A percentile compares a stretch with the other conserved stretches of the same genome.
Conservation (phyloP, 2,113 vertebrate species). For the Rhea pennata region DNA sequence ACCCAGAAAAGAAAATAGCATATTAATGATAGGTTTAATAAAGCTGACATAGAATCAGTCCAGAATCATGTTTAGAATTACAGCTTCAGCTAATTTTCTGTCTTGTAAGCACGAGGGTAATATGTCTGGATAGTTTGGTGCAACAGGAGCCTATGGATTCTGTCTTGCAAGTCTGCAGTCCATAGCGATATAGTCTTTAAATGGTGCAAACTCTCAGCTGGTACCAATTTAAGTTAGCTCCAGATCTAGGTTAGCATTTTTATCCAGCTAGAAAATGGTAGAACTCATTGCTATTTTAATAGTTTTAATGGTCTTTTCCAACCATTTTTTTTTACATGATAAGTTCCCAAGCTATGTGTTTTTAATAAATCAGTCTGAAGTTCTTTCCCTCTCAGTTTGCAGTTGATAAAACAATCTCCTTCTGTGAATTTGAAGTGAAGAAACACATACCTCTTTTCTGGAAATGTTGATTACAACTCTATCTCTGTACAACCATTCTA, state of each 20-base stretch:
- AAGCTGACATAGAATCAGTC: background rate
- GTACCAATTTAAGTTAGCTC: background rate
- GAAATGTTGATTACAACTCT: background rate
- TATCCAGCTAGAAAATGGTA: background rate
- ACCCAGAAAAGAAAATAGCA: background rate
- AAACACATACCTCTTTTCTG: background rate
- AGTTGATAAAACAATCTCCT: background rate
- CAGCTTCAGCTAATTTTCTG: slow-evolving; percentile 40
- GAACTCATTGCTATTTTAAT: background rate
- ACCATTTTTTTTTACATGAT: background rate
- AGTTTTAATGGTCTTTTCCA: background rate
- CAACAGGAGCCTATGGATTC: background rate
- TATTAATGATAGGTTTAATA: slow-evolving; percentile 26
- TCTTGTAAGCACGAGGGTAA: slow-evolving; percentile 14
- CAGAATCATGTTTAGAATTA: slow-evolving; percentile 30
- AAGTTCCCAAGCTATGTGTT: background rate
- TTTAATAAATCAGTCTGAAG: background rate
- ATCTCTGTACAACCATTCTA: background rate
- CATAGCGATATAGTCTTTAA: background rate
- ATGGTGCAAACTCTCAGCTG: background rate
- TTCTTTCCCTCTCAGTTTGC: background rate
- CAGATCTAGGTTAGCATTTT: background rate
- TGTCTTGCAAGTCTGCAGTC: background rate
- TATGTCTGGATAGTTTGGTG: background rate
- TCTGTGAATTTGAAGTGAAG: background rate